phyloP scores from a whole-genome alignment of 2,888 invertebrate species.

The Caenorhabditis sp. region DNA sequence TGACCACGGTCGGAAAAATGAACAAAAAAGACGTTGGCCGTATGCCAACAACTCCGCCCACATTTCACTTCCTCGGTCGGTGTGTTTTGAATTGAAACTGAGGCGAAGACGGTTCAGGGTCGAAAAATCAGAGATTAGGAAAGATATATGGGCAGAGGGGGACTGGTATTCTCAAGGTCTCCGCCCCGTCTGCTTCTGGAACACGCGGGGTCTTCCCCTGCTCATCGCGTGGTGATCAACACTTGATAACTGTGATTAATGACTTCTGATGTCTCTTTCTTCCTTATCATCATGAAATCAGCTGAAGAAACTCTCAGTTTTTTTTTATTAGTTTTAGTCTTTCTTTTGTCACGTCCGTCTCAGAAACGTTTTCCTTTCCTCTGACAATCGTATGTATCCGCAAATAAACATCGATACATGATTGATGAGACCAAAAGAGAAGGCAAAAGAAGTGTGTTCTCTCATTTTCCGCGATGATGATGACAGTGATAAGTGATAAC shows the following conservation, averaged over 20 bases:
- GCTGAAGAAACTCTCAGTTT: not conserved
- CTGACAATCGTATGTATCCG: constrained; percentile 9
- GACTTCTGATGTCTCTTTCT: not conserved
- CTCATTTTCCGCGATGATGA: constrained; percentile 4
- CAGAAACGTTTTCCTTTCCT: constrained; percentile 17
- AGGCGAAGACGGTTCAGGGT: constrained; percentile 40
- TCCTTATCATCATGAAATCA: constrained; percentile 3
- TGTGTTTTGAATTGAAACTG: constrained; percentile 34
- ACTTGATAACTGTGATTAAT: constrained; percentile 23
- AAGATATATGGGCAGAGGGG: constrained; percentile 38
- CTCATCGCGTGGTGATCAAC: not conserved
- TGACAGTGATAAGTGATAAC: constrained; percentile 8
- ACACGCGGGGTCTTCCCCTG: not conserved
- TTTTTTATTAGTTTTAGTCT: constrained; percentile 18
- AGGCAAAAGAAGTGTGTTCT: constrained; percentile 6
- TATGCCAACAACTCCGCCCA: constrained; percentile 39
- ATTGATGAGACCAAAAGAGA: constrained; percentile 32
- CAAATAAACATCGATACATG: constrained; percentile 42
- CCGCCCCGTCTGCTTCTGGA: not conserved
- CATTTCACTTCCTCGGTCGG: constrained; percentile 21
- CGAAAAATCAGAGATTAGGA: constrained; percentile 48
- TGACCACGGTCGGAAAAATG: constrained; percentile 15
- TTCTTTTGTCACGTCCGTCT: constrained; percentile 14
- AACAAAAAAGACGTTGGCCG: constrained; percentile 35
- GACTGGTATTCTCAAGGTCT: constrained; percentile 44